Evolutionary conservation across 64 coral and sea anemone species (phyloP).

Genomic region (Montipora foliosa): DNA sequence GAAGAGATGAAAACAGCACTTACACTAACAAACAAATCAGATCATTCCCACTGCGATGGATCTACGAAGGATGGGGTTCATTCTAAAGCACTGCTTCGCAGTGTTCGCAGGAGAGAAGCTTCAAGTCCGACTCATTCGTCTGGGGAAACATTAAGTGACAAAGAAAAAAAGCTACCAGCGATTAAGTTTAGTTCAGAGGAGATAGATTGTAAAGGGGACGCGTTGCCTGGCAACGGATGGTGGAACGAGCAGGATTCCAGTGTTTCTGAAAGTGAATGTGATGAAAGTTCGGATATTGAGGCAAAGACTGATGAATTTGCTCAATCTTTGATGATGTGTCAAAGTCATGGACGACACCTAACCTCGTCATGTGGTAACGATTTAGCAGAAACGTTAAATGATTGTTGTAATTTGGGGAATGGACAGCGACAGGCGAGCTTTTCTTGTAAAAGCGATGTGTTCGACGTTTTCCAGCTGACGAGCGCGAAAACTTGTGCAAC

Average conservation of each 20-base stretch:
- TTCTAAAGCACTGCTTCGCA: not conserved
- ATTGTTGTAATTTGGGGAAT: not conserved
- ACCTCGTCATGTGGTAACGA: not conserved
- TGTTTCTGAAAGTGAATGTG: conserved; percentile 11
- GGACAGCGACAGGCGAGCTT: not conserved
- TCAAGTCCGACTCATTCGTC: not conserved
- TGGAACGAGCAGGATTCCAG: not conserved
- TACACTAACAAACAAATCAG: not conserved
- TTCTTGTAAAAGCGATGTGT: not conserved
- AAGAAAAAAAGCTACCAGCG: not conserved
- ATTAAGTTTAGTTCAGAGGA: not conserved
- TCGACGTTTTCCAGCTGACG: conserved; percentile 5
- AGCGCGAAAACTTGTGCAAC: not conserved
- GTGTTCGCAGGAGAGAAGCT: not conserved
- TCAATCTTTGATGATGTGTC: not conserved
- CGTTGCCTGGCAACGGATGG: conserved; percentile 47
- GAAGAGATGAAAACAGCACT: not conserved
- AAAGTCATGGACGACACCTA: not conserved
- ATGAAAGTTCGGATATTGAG: not conserved
- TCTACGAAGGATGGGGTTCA: not conserved
- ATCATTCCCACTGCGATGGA: not conserved
- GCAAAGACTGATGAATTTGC: not conserved
- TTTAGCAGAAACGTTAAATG: not conserved
- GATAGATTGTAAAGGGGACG: not conserved
- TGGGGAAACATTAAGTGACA: not conserved